These are phyloP conservation scores for Hyperoplus lanceolatus DNA, from an alignment of 2,797 vertebrate genomes.

Conservation along the genomic window DNA sequence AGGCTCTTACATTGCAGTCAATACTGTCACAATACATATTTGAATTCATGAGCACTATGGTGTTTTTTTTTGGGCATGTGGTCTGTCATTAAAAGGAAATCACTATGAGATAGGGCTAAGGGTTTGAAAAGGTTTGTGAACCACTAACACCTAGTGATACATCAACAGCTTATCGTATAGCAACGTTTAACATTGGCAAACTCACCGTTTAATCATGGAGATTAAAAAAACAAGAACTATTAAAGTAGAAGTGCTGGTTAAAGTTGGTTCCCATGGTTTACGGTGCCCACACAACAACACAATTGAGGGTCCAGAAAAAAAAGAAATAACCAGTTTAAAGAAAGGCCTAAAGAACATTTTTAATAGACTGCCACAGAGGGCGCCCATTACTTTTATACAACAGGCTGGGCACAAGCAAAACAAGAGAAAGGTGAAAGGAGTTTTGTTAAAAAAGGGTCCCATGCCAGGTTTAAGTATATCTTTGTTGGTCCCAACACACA, in stretches of 20 bases:
- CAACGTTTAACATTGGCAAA: neutral
- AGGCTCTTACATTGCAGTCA: no score
- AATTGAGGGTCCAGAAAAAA: neutral
- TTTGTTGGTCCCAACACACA: neutral
- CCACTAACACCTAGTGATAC: neutral
- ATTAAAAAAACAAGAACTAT: neutral
- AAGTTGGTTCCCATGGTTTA: slow-evolving; percentile 3
- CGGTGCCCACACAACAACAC: neutral
- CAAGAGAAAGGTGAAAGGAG: slow-evolving; percentile 1
- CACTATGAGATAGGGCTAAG: neutral
- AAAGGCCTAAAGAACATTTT: neutral
- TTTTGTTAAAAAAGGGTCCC: slow-evolving; percentile 31
- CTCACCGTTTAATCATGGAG: neutral
- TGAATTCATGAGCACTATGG: no score
- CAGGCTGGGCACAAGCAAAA: neutral
- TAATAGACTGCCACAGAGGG: slow-evolving; percentile 9
- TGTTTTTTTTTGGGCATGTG: no score
- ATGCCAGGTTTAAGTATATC: slow-evolving; percentile 32
- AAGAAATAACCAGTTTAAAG: neutral
- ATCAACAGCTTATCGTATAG: neutral
- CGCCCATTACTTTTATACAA: slow-evolving; percentile 22
- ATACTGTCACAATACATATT: no score
- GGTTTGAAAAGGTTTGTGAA: neutral
- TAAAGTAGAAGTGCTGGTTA: neutral
- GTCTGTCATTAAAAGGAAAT: neutral